Evolutionary conservation across 2,888 invertebrate genomes (phyloP), one percentile per base, ranked within the genome.

Genomic region (Aricia artaxerxes): DNA sequence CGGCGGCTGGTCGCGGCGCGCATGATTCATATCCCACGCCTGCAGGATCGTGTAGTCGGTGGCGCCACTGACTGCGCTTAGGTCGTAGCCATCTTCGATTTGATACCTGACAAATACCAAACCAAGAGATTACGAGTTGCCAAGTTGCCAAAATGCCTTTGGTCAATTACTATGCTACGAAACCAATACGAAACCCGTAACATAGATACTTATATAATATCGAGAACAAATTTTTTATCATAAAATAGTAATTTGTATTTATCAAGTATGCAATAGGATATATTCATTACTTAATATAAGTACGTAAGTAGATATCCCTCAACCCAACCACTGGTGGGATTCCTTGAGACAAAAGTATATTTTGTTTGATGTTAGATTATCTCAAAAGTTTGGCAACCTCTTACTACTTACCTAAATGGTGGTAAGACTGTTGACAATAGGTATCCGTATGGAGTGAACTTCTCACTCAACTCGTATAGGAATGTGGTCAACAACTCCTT

Each of bases 11-110:
- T 91, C 87, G 81, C 92, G 84, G 94, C 92, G 86, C 88, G 88
- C 86, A 80, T 93, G 92, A 1, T 92, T 92, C 93, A 94, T 93
- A 80, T 94, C 94, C 91, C 96, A 97, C 0, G 97, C 96, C 90
- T 96, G 96, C 5, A 97, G 88, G 64, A 96, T 95, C 1, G 97
- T 93, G 84, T 97, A 96, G 88, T 97, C 97, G 1, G 96, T 95
- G 16, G 95, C 91, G 4, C 95, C 92, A 73, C 95, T 94, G 0
- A 97, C 91, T 77, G 95, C 95, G 13, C 93, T 89, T 2, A 97
- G 95, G 80, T 96, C 95, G 84, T 96, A 96, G 0, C 96, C 96
- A 84, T 97, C 96, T 84, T 97, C 96, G 72, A 96, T 94, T 82
- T 95, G 94, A 84, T 94, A 94, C 82, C 94, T 94, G 75, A 35